Evolutionary conservation across 2,888 invertebrate genomes (phyloP), one percentile per base, ranked within the genome.

Genomic region (Protonemura montana): DNA sequence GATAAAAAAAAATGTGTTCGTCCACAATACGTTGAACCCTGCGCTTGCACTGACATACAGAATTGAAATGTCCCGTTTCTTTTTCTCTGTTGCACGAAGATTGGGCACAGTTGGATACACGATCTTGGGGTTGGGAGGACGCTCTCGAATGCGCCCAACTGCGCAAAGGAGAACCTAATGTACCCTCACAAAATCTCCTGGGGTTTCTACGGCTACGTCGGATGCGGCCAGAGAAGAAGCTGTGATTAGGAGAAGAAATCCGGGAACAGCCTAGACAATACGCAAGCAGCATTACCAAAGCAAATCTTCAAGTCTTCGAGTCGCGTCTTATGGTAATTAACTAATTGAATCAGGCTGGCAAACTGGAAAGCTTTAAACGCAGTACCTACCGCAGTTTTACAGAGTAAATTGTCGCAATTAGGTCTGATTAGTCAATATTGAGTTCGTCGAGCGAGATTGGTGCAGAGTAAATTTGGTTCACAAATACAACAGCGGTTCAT

Each of bases 381-480:
- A 59, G 21, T 21, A 59, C 59, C 1, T 3, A 3, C 3, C 13
- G 59, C 13, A 3, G 59, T 59, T 1, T 35, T 6, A 1, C 59
- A 7, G 5, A 41, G 41, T 21, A 59, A 7, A 59, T 59, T 59
- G 21, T 59, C 59, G 59, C 59, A 59, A 59, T 59, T 59, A 59
- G 59, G 16, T 59, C 59, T 59, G 59, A 59, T 59, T 59, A 59
- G 59, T 59, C 59, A 59, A 59, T 59, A 59, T 59, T 59, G 59
- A 59, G 59, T 21, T 59, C 59, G 13, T 59, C 59, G 59, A 59
- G 59, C 59, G 3, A 59, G 59, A 59, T 59, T 59, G 3, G 59
- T 35, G 35, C 35, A 21, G 59, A 21, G 59, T 59, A 59, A 59
- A 59, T 59, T 59, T 59, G 13, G 16, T 13, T 21, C 1, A 21